Evolutionary conservation across 2,888 invertebrate genomes (phyloP).

Genomic region (Athalia circularis): DNA sequence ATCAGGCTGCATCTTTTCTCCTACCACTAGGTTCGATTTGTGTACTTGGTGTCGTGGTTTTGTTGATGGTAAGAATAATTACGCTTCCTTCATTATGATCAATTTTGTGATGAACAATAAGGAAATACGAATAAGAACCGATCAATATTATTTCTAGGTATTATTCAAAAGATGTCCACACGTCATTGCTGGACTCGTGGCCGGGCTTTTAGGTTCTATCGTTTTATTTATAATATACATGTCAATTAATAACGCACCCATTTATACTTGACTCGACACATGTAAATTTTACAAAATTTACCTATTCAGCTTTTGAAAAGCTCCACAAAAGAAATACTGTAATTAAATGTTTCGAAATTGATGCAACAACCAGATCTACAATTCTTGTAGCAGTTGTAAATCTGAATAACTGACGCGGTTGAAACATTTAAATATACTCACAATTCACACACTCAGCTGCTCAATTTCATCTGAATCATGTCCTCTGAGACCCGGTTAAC

Average conservation of each 20-base stretch:
- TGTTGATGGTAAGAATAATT: constrained; percentile 64
- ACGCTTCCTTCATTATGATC: neutral
- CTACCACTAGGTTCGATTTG: constrained; percentile 65
- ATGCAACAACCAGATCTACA: neutral
- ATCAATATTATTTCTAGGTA: constrained; percentile 67
- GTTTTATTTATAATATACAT: constrained; percentile 71
- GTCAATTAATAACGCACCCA: constrained; percentile 60
- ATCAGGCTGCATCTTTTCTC: constrained; percentile 64
- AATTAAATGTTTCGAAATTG: too few relatives aligned
- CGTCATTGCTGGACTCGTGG: constrained; percentile 73
- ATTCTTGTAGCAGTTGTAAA: neutral
- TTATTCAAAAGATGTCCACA: constrained; percentile 75
- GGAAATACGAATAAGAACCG: neutral
- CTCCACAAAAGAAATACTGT: neutral
- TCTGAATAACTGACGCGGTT: too few relatives aligned
- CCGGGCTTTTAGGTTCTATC: constrained; percentile 73
- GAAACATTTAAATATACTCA: constrained; percentile 26
- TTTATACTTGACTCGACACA: constrained; percentile 58
- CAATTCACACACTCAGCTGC: constrained; percentile 52
- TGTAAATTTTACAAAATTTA: constrained; percentile 41
- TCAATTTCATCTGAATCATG: constrained; percentile 74
- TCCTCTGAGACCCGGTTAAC: constrained; percentile 82
- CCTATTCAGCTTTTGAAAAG: too few relatives aligned
- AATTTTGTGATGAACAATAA: neutral
- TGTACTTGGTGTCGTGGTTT: constrained; percentile 61